Conservation (phyloP, 1,140 invertebrate genomes). For the Zophobas morio region DNA sequence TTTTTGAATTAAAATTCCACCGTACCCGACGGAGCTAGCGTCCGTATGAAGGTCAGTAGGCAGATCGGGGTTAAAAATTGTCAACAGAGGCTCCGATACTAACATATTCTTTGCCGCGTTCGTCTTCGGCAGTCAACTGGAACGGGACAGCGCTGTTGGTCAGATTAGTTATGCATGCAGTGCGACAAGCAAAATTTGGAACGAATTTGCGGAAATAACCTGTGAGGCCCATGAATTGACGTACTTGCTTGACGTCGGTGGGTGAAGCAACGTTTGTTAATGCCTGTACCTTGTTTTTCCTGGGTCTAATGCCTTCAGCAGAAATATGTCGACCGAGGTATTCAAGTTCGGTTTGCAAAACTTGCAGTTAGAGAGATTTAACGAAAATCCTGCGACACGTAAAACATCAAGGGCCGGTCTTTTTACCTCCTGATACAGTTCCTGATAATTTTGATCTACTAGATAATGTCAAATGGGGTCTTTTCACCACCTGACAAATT, state of each 20-base stretch:
- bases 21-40: conserved; percentile 6
- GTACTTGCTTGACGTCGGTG: conserved; percentile 56
- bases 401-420: no score
- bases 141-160: conserved; percentile 51
- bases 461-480: no score
- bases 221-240: conserved; percentile 63
- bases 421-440: no score
- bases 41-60: conserved; percentile 14
- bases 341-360: conserved; percentile 54
- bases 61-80: conserved; percentile 9
- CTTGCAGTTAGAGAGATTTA: conserved; percentile 47
- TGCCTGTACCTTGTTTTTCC: conserved; percentile 55
- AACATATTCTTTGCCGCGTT: background rate
- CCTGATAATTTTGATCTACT: no score
- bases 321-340: conserved; percentile 50
- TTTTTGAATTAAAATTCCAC: conserved; percentile 4
- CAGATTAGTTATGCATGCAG: conserved; percentile 53
- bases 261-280: conserved; percentile 58
- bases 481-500: no score
- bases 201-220: conserved; percentile 64
- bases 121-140: conserved; percentile 39
- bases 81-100: background rate
- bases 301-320: conserved; percentile 32
- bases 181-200: conserved; percentile 46
- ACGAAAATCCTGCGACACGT: conserved; percentile 30